phyloP scores from a whole-genome alignment of 2,113 vertebrate genomes.

The Jaculus jaculus region DNA sequence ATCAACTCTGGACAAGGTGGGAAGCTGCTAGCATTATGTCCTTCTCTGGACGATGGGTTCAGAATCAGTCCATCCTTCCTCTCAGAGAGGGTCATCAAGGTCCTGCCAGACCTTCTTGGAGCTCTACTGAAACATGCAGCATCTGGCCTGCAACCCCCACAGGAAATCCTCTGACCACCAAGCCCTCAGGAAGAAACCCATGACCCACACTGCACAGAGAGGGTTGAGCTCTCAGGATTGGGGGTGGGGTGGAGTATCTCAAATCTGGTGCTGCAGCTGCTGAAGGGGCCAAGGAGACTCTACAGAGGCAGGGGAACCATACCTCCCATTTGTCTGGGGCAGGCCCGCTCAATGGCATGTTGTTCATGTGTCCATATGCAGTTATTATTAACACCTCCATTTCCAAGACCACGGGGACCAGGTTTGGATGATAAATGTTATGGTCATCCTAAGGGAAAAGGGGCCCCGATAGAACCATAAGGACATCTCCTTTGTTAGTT shows the following conservation, averaged over 20 bases:
- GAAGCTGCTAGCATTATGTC: no score
- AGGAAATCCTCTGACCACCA: conserved; percentile 56
- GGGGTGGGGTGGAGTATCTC: background rate
- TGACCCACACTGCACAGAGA: conserved; percentile 37
- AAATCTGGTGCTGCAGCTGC: accelerated
- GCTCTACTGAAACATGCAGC: background rate
- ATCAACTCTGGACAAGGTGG: no score
- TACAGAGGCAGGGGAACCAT: background rate
- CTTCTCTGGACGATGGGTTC: no score
- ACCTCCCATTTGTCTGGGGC: background rate
- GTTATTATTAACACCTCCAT: background rate
- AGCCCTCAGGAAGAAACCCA: background rate
- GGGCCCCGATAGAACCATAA: background rate
- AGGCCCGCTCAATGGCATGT: accelerated
- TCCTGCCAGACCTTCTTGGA: background rate
- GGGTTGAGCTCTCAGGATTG: background rate
- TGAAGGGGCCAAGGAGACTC: background rate
- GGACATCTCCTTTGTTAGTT: background rate
- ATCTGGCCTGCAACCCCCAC: conserved; percentile 53
- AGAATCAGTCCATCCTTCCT: conserved; percentile 26
- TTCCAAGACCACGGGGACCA: background rate
- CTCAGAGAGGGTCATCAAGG: background rate
- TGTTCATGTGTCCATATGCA: accelerated
- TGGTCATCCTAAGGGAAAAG: background rate
- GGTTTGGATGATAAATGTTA: no score